phyloP scores from a whole-genome alignment of 2,888 invertebrate genomes.

The Cataglyphis rosenhaueri region DNA sequence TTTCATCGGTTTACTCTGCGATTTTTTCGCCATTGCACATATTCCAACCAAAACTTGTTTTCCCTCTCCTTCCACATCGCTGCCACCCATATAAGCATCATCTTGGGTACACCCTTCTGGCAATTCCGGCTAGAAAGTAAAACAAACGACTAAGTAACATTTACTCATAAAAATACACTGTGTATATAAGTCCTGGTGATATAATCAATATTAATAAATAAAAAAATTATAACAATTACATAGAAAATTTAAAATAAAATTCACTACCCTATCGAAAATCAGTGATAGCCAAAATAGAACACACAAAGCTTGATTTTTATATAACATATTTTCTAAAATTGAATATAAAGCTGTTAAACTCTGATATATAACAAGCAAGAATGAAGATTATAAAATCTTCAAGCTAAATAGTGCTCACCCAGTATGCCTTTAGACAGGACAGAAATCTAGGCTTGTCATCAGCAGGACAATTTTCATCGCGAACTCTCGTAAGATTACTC shows the following conservation, averaged over 20 bases:
- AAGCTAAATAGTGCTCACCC: constrained; percentile 64
- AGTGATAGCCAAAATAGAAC: constrained; percentile 27
- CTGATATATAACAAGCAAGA: constrained; percentile 42
- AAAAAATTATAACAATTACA: neutral
- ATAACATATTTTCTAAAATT: constrained; percentile 15
- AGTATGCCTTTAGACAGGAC: constrained; percentile 64
- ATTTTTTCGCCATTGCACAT: constrained; percentile 99
- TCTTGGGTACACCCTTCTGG: constrained; percentile 90
- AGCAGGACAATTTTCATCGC: constrained; percentile 54
- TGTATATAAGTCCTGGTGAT: neutral
- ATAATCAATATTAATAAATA: constrained; percentile 4
- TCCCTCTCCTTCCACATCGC: constrained; percentile 87
- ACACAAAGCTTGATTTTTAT: constrained; percentile 3
- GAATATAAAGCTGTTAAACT: constrained; percentile 28
- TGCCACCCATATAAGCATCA: constrained; percentile 85
- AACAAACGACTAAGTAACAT: neutral
- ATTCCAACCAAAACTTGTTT: constrained; percentile 99
- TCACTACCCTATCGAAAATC: constrained; percentile 32
- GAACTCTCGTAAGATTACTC: constrained; percentile 60
- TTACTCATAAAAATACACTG: neutral
- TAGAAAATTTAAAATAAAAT: constrained; percentile 31
- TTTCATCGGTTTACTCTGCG: constrained; percentile 99
- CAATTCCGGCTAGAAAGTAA: constrained; percentile 86
- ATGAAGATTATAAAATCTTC: constrained; percentile 38
- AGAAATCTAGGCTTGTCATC: constrained; percentile 62